A percentile compares a stretch with the other conserved stretches of the same genome.
Conservation (phyloP, 2,797 vertebrate species). For the Dromococcyx pavoninus region DNA sequence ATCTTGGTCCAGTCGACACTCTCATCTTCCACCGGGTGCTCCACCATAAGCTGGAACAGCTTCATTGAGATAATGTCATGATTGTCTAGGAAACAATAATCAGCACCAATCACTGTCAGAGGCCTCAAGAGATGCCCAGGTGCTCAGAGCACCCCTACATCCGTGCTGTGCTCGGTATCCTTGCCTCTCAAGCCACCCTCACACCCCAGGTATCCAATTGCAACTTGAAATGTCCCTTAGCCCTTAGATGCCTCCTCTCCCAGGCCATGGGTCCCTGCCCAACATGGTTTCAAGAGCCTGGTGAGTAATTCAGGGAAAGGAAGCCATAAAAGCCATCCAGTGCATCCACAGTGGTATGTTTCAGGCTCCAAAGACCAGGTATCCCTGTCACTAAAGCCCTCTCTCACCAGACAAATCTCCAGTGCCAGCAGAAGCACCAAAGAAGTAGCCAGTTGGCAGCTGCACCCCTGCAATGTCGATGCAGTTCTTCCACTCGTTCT, state of each 20-base stretch:
- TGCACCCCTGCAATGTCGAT: slow-evolving; percentile 93
- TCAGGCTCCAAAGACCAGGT: background rate
- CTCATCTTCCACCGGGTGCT: slow-evolving; percentile 92
- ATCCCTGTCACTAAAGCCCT: background rate
- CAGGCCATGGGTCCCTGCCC: background rate
- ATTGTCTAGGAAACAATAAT: slow-evolving; percentile 83
- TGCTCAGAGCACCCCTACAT: background rate
- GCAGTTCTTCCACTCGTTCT: slow-evolving; percentile 97
- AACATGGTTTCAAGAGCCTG: background rate
- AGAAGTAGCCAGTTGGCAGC: slow-evolving; percentile 94
- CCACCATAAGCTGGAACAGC: slow-evolving; percentile 97
- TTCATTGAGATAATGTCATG: slow-evolving; percentile 99
- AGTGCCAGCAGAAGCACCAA: slow-evolving; percentile 93
- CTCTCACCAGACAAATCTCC: slow-evolving; percentile 94
- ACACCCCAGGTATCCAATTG: background rate
- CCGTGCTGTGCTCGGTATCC: background rate
- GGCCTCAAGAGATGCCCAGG: background rate
- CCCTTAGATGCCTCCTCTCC: background rate
- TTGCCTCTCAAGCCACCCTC: background rate
- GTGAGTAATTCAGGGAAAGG: background rate
- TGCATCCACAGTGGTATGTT: background rate
- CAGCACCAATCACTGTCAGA: background rate
- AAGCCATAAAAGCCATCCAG: background rate
- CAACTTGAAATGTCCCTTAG: background rate
- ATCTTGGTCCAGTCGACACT: slow-evolving; percentile 97